These are phyloP conservation scores for Ichneumoninae sp. DNA, from an alignment of 2,888 invertebrate genomes.

Conservation along the genomic window DNA sequence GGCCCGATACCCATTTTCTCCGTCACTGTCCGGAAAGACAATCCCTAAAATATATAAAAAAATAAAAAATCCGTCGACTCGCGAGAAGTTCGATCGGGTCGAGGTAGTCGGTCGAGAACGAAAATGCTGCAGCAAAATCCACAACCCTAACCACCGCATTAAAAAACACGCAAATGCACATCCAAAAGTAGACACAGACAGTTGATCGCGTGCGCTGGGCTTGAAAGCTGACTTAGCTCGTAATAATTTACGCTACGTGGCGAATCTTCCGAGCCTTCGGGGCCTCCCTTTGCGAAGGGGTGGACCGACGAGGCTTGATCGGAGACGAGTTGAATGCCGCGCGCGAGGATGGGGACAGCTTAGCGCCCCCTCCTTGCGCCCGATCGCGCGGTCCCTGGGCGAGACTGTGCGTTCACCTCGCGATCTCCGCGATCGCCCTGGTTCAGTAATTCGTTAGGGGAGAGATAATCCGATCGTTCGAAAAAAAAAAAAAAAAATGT, in stretches of 20 bases:
- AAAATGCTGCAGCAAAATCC: slow-evolving; percentile 57
- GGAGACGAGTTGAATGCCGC: slow-evolving; percentile 7
- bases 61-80: slow-evolving; percentile 30
- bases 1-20: slow-evolving; percentile 38
- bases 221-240: slow-evolving; percentile 68
- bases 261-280: slow-evolving; percentile 17
- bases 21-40: neutral
- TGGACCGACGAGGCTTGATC: neutral
- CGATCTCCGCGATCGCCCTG: slow-evolving; percentile 12
- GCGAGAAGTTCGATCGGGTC: slow-evolving; percentile 56
- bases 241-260: slow-evolving; percentile 56
- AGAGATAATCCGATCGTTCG: slow-evolving; percentile 52
- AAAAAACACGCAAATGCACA: slow-evolving; percentile 32
- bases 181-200: slow-evolving; percentile 66
- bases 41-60: slow-evolving; percentile 22
- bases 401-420: slow-evolving; percentile 1
- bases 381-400: neutral
- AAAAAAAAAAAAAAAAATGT: slow-evolving; percentile 38
- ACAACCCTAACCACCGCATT: slow-evolving; percentile 17
- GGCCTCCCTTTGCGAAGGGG: slow-evolving; percentile 9
- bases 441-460: slow-evolving; percentile 35
- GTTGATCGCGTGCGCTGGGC: slow-evolving; percentile 70
- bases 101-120: slow-evolving; percentile 52
- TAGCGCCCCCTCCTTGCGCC: neutral
- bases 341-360: neutral